These are phyloP conservation scores for Brachyhypopomus gauderio DNA, from an alignment of 2,113 vertebrate species.

Conservation along the genomic window DNA sequence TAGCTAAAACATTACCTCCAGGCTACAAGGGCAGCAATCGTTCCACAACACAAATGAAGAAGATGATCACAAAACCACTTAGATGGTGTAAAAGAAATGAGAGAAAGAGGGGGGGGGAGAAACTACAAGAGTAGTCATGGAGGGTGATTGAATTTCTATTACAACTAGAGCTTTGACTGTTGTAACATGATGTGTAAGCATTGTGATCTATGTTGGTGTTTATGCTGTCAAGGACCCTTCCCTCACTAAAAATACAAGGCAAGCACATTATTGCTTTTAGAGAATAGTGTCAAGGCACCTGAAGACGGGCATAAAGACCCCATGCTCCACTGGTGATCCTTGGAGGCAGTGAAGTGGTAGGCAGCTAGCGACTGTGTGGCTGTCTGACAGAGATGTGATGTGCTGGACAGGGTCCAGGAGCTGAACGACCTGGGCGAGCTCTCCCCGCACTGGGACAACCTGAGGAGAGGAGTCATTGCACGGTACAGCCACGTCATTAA, in stretches of 20 bases:
- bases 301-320: no score
- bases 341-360: no score
- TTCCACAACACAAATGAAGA: background rate
- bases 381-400: constrained; percentile 19
- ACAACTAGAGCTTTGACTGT: background rate
- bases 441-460: constrained; percentile 96
- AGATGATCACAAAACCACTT: background rate
- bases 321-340: no score
- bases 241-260: no score
- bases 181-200: background rate
- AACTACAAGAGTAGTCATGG: background rate
- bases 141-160: background rate
- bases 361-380: background rate
- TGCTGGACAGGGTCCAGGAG: constrained; percentile 84
- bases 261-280: no score
- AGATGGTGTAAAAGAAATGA: background rate
- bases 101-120: background rate
- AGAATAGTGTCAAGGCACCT: no score
- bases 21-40: background rate
- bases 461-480: constrained; percentile 89
- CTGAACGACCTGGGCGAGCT: constrained; percentile 94
- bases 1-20: background rate
- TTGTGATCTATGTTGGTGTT: no score
- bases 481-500: constrained; percentile 89
- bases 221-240: no score